These are phyloP conservation scores for Sebastes itinus DNA, from an alignment of 2,797 vertebrate genomes.

Conservation along the genomic window DNA sequence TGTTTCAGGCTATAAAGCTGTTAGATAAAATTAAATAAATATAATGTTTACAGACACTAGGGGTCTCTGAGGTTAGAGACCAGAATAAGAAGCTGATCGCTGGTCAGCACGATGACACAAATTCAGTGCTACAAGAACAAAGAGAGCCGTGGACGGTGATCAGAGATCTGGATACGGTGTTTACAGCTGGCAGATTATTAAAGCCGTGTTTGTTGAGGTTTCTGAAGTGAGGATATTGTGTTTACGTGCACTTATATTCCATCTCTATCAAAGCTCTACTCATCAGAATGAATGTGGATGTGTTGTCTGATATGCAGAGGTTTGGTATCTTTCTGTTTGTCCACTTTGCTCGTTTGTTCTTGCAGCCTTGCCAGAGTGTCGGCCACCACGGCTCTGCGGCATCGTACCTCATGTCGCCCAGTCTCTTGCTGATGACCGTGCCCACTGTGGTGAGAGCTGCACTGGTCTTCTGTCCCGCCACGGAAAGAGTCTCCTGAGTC, in stretches of 20 bases:
- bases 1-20: background rate
- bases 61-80: background rate
- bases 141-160: background rate
- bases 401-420: constrained; percentile 95
- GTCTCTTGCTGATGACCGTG: constrained; percentile 88
- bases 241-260: background rate
- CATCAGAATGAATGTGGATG: background rate
- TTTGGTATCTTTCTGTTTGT: background rate
- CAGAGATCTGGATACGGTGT: background rate
- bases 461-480: constrained; percentile 94
- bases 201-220: background rate
- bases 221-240: background rate
- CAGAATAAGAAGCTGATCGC: background rate
- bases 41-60: background rate
- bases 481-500: constrained; percentile 96
- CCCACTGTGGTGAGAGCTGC: constrained; percentile 91
- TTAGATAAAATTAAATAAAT: background rate
- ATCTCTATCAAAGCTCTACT: background rate
- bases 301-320: background rate
- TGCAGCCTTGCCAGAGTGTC: background rate
- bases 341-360: constrained; percentile 10
- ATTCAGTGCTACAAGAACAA: background rate
- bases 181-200: background rate
- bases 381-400: constrained; percentile 24
- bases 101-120: background rate